Conservation (phyloP, 2,113 vertebrate species). For the Morone saxatilis region DNA sequence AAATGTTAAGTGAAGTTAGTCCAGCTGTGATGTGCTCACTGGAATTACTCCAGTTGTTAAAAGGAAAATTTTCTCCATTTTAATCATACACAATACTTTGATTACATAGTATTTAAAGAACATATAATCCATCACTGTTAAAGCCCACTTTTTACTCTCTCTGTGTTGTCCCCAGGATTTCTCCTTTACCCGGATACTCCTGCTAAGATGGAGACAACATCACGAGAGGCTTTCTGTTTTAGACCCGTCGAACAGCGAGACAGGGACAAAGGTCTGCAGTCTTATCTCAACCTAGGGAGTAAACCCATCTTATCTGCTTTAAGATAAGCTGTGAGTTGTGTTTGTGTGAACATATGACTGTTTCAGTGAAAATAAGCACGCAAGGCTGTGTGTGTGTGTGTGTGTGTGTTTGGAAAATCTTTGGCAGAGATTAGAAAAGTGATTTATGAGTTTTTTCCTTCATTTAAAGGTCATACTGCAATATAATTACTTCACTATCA, state of each 20-base stretch:
- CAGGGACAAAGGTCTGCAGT: constrained; percentile 64
- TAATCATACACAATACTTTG: background rate
- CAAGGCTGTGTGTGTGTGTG: background rate
- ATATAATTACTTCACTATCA: background rate
- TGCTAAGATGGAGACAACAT: constrained; percentile 80
- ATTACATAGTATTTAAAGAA: background rate
- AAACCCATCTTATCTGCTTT: constrained; percentile 9
- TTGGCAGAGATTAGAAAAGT: background rate
- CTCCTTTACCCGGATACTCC: constrained; percentile 83
- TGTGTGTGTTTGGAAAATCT: constrained; percentile 5
- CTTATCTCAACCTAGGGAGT: constrained; percentile 71
- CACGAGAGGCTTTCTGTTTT: constrained; percentile 71
- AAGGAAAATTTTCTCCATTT: background rate
- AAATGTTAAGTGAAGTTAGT: constrained; percentile 3
- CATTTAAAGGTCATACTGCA: background rate
- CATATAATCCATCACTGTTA: too few species aligned
- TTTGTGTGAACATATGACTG: background rate
- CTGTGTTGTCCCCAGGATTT: constrained; percentile 61
- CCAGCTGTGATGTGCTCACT: background rate
- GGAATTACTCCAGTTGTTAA: background rate
- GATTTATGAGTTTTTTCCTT: background rate
- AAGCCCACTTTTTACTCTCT: background rate
- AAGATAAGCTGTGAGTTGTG: constrained; percentile 16
- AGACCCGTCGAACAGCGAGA: constrained; percentile 48
- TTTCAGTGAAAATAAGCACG: background rate